phyloP scores from a whole-genome alignment of 2,888 invertebrate species.

The Philopedon plagiatum region DNA sequence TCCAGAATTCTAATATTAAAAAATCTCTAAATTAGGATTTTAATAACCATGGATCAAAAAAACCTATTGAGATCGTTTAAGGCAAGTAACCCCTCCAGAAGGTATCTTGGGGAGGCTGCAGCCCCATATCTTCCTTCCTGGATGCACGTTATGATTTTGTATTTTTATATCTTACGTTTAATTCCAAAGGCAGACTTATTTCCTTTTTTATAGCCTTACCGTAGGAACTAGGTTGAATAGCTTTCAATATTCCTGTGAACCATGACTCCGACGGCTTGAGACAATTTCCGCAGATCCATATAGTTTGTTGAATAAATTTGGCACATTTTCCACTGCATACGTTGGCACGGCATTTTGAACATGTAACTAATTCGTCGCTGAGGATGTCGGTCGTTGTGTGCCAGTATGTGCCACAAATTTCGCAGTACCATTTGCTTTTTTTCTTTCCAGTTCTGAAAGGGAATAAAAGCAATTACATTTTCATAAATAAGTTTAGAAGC shows the following conservation, averaged over 20 bases:
- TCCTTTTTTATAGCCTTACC: conserved; percentile 50
- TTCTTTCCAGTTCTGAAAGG: conserved; percentile 55
- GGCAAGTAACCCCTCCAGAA: too few relatives aligned
- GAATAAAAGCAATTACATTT: background rate
- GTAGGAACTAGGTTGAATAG: conserved; percentile 58
- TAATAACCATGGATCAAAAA: too few relatives aligned
- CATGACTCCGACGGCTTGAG: conserved; percentile 61
- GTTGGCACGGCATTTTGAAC: conserved; percentile 62
- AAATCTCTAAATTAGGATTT: too few relatives aligned
- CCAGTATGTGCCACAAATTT: conserved; percentile 63
- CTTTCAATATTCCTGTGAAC: conserved; percentile 62
- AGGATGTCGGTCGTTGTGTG: conserved; percentile 62
- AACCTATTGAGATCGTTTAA: too few relatives aligned
- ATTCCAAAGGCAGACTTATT: too few relatives aligned
- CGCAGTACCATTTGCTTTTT: conserved; percentile 62
- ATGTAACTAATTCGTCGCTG: conserved; percentile 62
- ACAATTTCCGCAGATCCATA: conserved; percentile 65
- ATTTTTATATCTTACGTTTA: too few relatives aligned
- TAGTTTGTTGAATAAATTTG: conserved; percentile 51
- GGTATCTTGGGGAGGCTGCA: too few relatives aligned
- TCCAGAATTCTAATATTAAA: too few relatives aligned
- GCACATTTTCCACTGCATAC: conserved; percentile 64
- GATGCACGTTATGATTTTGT: too few relatives aligned
- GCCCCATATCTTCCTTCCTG: too few relatives aligned
- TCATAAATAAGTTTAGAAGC: too few relatives aligned